phyloP scores from a whole-genome alignment of 2,797 vertebrate genomes.

The Protosalanx chinensis region DNA sequence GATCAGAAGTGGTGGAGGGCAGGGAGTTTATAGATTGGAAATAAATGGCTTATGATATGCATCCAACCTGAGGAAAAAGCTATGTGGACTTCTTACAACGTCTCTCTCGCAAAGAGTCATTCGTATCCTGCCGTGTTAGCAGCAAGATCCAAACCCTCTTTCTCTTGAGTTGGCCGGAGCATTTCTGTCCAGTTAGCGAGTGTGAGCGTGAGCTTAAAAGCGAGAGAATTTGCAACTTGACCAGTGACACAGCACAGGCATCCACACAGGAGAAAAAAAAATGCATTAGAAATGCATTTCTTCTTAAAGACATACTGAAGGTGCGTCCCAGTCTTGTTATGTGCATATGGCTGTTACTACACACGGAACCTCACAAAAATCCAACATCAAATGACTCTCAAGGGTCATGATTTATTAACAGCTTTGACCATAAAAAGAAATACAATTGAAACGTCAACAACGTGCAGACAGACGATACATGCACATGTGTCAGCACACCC shows the following conservation, averaged over 20 bases:
- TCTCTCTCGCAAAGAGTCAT: conserved; percentile 20
- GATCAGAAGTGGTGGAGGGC: background rate
- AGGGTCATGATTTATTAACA: conserved; percentile 60
- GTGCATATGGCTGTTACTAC: conserved; percentile 68
- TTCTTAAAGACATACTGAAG: conserved; percentile 62
- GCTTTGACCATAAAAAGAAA: conserved; percentile 66
- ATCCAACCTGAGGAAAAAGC: conserved; percentile 63
- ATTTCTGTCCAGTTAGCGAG: conserved; percentile 49
- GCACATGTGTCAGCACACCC: conserved; percentile 49
- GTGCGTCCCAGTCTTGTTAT: conserved; percentile 68
- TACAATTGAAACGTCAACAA: conserved; percentile 65
- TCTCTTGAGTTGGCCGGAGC: conserved; percentile 8
- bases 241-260: conserved; percentile 66
- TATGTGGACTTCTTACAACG: conserved; percentile 49
- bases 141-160: background rate
- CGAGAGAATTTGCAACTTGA: conserved; percentile 56
- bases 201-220: conserved; percentile 57
- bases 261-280: conserved; percentile 54
- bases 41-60: conserved; percentile 41
- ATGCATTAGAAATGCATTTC: conserved; percentile 49
- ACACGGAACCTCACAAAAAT: conserved; percentile 69
- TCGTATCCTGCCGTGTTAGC: conserved; percentile 10
- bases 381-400: conserved; percentile 57
- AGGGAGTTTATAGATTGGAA: conserved; percentile 13
- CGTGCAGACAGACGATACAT: conserved; percentile 65